Evolutionary conservation across 1,140 invertebrate species (phyloP).

Genomic region (Pectinophora gossypiella): DNA sequence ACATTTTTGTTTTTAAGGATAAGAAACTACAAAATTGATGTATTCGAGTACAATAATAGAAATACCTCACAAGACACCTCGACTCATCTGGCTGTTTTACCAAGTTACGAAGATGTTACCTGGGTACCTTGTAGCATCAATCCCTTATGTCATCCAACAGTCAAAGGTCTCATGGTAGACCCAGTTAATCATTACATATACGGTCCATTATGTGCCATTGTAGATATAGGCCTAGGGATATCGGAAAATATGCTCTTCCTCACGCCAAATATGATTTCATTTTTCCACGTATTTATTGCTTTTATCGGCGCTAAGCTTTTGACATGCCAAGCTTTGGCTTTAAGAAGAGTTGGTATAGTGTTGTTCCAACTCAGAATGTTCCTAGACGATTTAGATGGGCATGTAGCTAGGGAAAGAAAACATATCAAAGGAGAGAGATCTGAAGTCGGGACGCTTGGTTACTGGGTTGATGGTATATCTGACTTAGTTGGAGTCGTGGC

Average conservation of each 20-base stretch:
- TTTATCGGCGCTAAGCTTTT: slow-evolving; percentile 81
- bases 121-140: slow-evolving; percentile 82
- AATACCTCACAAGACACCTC: slow-evolving; percentile 40
- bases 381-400: slow-evolving; percentile 87
- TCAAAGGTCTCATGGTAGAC: slow-evolving; percentile 85
- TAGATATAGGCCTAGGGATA: slow-evolving; percentile 79
- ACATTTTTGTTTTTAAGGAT: slow-evolving; percentile 56
- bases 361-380: slow-evolving; percentile 86
- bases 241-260: slow-evolving; percentile 79
- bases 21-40: slow-evolving; percentile 50
- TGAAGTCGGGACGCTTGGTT: slow-evolving; percentile 82
- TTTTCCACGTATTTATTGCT: slow-evolving; percentile 84
- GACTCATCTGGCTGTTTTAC: slow-evolving; percentile 19
- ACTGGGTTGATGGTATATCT: slow-evolving; percentile 84
- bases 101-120: slow-evolving; percentile 74
- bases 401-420: slow-evolving; percentile 82
- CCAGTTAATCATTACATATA: slow-evolving; percentile 87
- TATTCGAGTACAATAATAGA: slow-evolving; percentile 23
- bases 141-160: slow-evolving; percentile 84
- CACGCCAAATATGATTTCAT: slow-evolving; percentile 86
- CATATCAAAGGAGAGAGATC: slow-evolving; percentile 82
- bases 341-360: slow-evolving; percentile 81
- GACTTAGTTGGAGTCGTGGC: slow-evolving; percentile 83
- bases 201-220: slow-evolving; percentile 81
- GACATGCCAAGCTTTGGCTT: slow-evolving; percentile 80